phyloP scores from a whole-genome alignment of 2,113 vertebrate species.

The Mobula birostris region DNA sequence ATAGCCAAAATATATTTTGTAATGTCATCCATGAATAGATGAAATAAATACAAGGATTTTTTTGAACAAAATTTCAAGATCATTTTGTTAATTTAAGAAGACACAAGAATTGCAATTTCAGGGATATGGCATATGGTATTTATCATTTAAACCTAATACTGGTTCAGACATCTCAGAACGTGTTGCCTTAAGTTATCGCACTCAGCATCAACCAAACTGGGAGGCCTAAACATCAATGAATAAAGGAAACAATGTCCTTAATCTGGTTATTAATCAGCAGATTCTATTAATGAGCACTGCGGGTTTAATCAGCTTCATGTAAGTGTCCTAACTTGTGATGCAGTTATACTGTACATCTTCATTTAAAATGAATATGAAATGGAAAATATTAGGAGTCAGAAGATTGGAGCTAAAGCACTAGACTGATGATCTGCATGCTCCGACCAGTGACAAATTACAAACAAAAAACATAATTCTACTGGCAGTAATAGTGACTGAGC shows the following conservation, averaged over 20 bases:
- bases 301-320: conserved; percentile 11
- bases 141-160: background rate
- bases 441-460: too few relatives aligned
- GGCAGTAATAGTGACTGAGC: too few relatives aligned
- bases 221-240: background rate
- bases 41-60: background rate
- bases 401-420: too few relatives aligned
- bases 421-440: too few relatives aligned
- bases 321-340: background rate
- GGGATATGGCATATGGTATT: background rate
- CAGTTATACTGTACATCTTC: background rate
- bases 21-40: background rate
- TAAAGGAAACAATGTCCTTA: background rate
- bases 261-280: conserved; percentile 25
- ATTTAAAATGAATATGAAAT: conserved; percentile 3
- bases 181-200: background rate
- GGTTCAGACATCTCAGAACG: background rate
- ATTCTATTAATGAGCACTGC: background rate
- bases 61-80: background rate
- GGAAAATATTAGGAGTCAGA: background rate
- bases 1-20: background rate
- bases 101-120: background rate
- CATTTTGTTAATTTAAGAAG: background rate
- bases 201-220: background rate
- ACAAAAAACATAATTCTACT: too few relatives aligned